Percentiles rank a stretch among this genome's conserved stretches.
Conservation (phyloP, 2,797 vertebrate species). For the Calcarius lapponicus region DNA sequence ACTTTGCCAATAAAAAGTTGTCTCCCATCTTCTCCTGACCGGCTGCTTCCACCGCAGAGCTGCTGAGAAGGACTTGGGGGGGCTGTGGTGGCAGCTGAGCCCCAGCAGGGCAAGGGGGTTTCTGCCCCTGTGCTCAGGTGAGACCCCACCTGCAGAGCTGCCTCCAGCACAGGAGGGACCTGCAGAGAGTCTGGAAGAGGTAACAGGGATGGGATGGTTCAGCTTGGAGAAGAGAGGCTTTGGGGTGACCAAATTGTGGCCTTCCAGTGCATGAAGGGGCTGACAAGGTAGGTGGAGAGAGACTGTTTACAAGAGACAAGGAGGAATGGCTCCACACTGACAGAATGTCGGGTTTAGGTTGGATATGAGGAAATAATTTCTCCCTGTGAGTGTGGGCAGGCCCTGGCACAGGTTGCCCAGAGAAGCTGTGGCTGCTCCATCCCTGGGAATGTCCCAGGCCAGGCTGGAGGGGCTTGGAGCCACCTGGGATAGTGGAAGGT, state of each 20-base stretch:
- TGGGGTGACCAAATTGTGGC: not conserved
- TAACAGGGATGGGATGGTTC: not conserved
- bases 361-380: not conserved
- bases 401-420: not conserved
- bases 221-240: not conserved
- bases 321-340: not conserved
- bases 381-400: accelerated
- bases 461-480: not conserved
- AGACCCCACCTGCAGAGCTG: not conserved
- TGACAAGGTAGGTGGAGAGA: not conserved
- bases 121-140: not conserved
- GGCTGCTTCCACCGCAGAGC: not conserved
- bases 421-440: not conserved
- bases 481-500: not conserved
- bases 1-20: not conserved
- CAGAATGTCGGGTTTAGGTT: not conserved
- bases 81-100: not conserved
- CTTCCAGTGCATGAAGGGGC: not conserved
- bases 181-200: not conserved
- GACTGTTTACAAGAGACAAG: too few relatives aligned
- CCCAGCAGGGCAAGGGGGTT: not conserved
- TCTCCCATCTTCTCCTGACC: not conserved
- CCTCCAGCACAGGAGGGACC: not conserved
- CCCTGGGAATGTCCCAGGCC: not conserved
- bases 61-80: not conserved